Base-by-base conservation (phyloP, 2,797 vertebrate genomes). In the Microctenopoma stevenorrisi region DNA sequence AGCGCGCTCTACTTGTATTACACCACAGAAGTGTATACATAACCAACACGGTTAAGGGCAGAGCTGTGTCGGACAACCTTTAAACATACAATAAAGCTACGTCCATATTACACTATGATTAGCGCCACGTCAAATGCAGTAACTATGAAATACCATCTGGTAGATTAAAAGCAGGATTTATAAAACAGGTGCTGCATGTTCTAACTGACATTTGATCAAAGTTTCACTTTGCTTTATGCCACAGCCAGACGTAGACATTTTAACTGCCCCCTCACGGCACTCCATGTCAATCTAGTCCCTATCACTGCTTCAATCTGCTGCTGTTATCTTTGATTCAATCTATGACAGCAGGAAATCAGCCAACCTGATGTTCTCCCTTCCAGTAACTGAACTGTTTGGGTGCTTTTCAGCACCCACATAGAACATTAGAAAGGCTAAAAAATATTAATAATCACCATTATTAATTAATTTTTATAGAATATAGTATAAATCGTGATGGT, bases 281-380 rank as follows among this genome's bases (percentile, higher is more conserved):
- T 82, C 79, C 60, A 73, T 69, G 76, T 88, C 64, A 53, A 68
- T 81, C 83, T 83, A 78, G 74, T 78, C 43, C 16, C 30, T 30
- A 14, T 4, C 26, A 56, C 25, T 57, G 59, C 80, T 61, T 67
- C 55, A 30, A 51, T 12, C 64, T 74, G 55, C 72, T 66, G 57
- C 67, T 64, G 56, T 54, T 71, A 40, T 61, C 69, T 38, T 13
- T 35, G 26, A 78, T 81, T 74, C 71, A 59, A 78, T 14, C 14
- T 4, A 35, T 14, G 30, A 28, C 52, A 62, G 58, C 43, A 65
- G 59, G 30, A 48, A 72, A 42, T 25, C 14, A 33, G 64, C 16
- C 40, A 68, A 30, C 48, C 13, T 22, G 14, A 30, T 28, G 28
- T 18, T 37, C 25, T 61, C 53, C 49, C 33, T 35, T 7, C 40